Conservation (phyloP, 2,888 invertebrate species). For the Timandra comae region DNA sequence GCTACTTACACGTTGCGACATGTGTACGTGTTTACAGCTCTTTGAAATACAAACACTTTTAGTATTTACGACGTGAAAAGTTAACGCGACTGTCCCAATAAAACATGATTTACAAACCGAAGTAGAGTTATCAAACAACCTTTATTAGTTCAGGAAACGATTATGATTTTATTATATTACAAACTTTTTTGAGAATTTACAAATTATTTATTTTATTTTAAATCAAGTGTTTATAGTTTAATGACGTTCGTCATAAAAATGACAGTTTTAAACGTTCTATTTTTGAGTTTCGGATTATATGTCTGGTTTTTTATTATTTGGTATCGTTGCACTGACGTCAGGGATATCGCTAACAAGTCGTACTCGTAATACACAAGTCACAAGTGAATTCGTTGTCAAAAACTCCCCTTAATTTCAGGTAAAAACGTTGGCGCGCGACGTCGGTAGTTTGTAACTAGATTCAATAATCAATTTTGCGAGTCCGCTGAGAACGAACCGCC, state of each 20-base stretch:
- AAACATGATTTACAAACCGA: conserved; percentile 27
- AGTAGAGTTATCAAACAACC: conserved; percentile 19
- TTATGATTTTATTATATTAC: conserved; percentile 23
- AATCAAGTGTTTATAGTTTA: conserved; percentile 15
- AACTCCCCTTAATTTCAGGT: conserved; percentile 32
- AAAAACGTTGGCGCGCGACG: conserved; percentile 44
- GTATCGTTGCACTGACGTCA: too few species aligned
- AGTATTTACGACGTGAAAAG: too few species aligned
- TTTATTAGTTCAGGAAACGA: conserved; percentile 33
- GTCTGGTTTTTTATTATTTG: too few species aligned
- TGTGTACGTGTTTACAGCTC: conserved; percentile 4
- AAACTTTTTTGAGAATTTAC: conserved; percentile 18
- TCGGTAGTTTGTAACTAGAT: conserved; percentile 69
- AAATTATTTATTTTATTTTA: conserved; percentile 21
- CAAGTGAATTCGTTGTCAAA: conserved; percentile 17
- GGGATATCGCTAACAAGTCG: too few species aligned
- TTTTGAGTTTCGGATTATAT: background rate
- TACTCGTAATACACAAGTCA: background rate
- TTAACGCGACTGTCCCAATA: conserved; percentile 10
- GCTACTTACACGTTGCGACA: background rate
- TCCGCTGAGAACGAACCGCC: conserved; percentile 29
- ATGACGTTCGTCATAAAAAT: background rate
- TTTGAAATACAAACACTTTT: conserved; percentile 15
- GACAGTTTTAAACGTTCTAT: too few species aligned
- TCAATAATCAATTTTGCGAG: conserved; percentile 69